Evolutionary conservation across 30 jellyfish, hydroid and myxozoan species (phyloP).

Genomic region (Morbakka virulenta): DNA sequence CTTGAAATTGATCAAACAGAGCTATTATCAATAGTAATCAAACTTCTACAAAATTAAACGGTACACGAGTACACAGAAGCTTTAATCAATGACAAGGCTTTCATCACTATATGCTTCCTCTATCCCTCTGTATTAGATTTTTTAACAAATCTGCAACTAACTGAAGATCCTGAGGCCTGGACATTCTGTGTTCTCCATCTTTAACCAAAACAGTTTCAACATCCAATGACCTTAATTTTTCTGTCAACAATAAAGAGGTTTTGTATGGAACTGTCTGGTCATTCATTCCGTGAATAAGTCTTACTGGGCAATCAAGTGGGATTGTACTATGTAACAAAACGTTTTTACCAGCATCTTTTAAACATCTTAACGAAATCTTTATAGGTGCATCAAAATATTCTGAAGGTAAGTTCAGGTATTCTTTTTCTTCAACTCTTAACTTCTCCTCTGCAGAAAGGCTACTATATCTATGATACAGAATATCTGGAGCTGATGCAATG

Average conservation of each 20-base stretch:
- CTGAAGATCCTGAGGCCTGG: slow-evolving; percentile 9
- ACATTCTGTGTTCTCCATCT: slow-evolving; percentile 64
- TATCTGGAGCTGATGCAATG: slow-evolving; percentile 77
- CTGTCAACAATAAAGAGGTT: slow-evolving; percentile 42
- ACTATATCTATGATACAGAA: slow-evolving; percentile 41
- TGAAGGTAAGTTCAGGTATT: slow-evolving; percentile 27
- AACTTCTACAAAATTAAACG: too few relatives aligned
- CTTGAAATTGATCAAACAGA: too few relatives aligned
- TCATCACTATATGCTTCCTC: too few relatives aligned
- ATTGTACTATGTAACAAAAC: slow-evolving; percentile 25
- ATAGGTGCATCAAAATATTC: slow-evolving; percentile 19
- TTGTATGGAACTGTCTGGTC: slow-evolving; percentile 68
- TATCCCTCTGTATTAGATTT: slow-evolving; percentile 4
- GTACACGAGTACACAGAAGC: too few relatives aligned
- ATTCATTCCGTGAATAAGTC: slow-evolving; percentile 68
- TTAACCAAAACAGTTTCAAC: slow-evolving; percentile 42
- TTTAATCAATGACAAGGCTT: too few relatives aligned
- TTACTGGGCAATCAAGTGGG: slow-evolving; percentile 48
- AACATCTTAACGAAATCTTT: slow-evolving; percentile 4
- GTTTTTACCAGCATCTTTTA: slow-evolving; percentile 38
- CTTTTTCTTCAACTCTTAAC: background rate
- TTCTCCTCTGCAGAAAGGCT: slow-evolving; percentile 25
- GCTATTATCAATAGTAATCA: too few relatives aligned
- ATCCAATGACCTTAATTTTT: slow-evolving; percentile 30
- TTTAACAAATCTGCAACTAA: slow-evolving; percentile 24